Conservation (phyloP, 1,140 invertebrate species). For the Vanessa atalanta region DNA sequence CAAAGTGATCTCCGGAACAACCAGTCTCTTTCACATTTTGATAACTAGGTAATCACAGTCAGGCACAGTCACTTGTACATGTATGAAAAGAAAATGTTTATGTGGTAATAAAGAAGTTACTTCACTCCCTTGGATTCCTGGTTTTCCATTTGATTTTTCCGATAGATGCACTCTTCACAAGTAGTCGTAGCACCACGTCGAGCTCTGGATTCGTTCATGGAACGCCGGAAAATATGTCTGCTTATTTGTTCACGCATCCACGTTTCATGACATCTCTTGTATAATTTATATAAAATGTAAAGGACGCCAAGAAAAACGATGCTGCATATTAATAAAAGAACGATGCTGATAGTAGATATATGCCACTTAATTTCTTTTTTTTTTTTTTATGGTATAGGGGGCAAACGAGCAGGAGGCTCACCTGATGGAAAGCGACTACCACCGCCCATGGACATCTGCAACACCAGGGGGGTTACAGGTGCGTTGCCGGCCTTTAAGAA, state of each 20-base stretch:
- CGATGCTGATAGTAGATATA: no score
- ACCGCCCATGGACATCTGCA: no score
- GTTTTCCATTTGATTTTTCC: slow-evolving; percentile 3
- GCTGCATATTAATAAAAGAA: neutral
- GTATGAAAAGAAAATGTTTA: slow-evolving; percentile 1
- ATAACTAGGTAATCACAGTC: neutral
- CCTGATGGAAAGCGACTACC: no score
- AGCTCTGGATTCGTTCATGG: neutral
- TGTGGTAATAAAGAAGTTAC: neutral
- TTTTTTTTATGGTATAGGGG: no score
- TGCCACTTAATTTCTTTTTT: neutral
- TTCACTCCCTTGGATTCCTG: neutral
- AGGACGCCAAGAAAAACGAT: slow-evolving; percentile 11
- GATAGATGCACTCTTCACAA: neutral
- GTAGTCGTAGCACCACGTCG: neutral
- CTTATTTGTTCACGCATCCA: slow-evolving; percentile 6
- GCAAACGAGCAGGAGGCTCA: no score
- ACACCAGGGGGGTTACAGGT: no score
- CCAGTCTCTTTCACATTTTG: slow-evolving; percentile 1
- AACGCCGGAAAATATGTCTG: slow-evolving; percentile 2
- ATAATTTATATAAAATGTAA: neutral
- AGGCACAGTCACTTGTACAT: neutral
- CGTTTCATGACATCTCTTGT: neutral
- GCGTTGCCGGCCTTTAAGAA: no score
- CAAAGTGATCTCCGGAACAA: neutral